Conservation (phyloP, 2,888 invertebrate genomes). For the Spodoptera exigua region DNA sequence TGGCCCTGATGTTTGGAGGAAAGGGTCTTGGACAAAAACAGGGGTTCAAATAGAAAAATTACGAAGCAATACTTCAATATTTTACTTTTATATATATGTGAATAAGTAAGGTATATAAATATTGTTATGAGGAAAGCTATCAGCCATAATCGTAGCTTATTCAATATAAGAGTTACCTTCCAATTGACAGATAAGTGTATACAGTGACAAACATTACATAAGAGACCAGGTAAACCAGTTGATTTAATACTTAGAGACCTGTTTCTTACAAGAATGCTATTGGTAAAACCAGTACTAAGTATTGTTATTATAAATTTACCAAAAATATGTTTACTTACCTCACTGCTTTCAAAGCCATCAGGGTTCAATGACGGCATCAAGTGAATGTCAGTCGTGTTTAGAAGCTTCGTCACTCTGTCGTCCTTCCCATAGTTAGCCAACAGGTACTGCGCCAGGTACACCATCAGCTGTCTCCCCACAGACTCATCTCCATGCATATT, state of each 20-base stretch:
- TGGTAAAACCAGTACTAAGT: neutral
- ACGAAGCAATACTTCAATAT: no score
- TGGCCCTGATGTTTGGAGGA: no score
- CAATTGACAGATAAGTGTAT: no score
- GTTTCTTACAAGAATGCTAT: constrained; percentile 13
- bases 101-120: no score
- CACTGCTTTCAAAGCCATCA: constrained; percentile 96
- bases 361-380: constrained; percentile 99
- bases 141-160: no score
- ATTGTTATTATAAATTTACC: neutral
- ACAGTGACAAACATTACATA: constrained; percentile 1
- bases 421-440: constrained; percentile 92
- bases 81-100: no score
- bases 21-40: no score
- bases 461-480: constrained; percentile 94
- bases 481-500: constrained; percentile 99
- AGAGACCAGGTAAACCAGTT: constrained; percentile 13
- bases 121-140: no score
- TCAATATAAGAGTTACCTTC: no score
- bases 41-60: no score
- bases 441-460: constrained; percentile 95
- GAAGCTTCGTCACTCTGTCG: constrained; percentile 92
- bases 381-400: constrained; percentile 97
- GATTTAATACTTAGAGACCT: neutral
- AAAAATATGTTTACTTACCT: constrained; percentile 85